phyloP scores from a whole-genome alignment of 2,113 vertebrate genomes.

The Dipodomys spectabilis region DNA sequence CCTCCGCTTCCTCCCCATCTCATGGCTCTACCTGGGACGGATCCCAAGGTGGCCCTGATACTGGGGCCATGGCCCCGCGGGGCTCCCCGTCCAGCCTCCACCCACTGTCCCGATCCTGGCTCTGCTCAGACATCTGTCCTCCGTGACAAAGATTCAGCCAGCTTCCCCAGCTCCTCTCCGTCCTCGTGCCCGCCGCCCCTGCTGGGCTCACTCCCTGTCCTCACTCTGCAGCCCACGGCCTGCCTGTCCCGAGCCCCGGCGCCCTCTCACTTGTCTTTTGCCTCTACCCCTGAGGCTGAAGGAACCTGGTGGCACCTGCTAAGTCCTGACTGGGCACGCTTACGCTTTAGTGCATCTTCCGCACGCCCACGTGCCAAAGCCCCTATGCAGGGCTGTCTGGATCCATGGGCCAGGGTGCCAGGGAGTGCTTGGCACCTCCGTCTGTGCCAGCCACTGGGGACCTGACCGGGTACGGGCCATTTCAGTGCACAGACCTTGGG shows the following conservation, averaged over 20 bases:
- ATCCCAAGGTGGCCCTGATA: neutral
- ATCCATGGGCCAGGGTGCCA: neutral
- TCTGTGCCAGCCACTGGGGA: neutral
- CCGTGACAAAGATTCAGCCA: no score
- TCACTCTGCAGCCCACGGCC: neutral
- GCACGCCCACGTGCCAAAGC: fast-evolving
- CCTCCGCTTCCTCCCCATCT: no score
- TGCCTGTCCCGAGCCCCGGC: neutral
- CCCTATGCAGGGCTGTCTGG: fast-evolving
- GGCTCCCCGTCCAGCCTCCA: fast-evolving
- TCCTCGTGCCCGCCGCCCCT: neutral
- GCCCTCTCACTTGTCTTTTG: neutral
- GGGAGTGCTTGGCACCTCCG: neutral
- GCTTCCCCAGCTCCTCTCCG: neutral
- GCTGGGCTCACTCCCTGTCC: fast-evolving
- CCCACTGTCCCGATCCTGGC: neutral
- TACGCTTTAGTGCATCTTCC: neutral
- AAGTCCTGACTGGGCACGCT: no score
- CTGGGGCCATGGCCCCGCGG: fast-evolving
- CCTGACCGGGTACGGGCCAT: neutral
- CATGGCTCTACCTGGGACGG: fast-evolving
- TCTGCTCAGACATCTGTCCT: neutral
- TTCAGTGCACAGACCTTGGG: neutral
- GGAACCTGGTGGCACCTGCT: no score
- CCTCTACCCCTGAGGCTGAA: neutral